phyloP scores from a whole-genome alignment of 2,113 vertebrate genomes.

The Himantopus leucocephalus region DNA sequence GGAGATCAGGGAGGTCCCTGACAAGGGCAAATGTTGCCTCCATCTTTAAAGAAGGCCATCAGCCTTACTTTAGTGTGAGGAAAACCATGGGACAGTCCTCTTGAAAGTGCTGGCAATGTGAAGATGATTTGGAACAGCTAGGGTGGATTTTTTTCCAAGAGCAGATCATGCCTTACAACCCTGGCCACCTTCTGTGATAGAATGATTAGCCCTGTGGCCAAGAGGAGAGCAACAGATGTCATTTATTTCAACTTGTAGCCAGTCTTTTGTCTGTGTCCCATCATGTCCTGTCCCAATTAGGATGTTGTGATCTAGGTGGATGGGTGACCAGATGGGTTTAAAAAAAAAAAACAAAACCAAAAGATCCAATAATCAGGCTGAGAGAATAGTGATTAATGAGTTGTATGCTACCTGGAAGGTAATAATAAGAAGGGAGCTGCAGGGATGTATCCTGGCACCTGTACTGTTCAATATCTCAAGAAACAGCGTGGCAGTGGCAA shows the following conservation, averaged over 20 bases:
- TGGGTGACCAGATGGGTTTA: neutral
- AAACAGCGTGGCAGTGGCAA: neutral
- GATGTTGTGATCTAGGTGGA: neutral
- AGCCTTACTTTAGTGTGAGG: neutral
- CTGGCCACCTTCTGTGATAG: neutral
- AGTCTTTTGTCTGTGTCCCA: neutral
- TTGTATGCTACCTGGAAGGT: neutral
- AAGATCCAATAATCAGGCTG: neutral
- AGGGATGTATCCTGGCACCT: neutral
- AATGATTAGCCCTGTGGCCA: neutral
- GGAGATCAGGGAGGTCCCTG: neutral
- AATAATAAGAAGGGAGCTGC: neutral
- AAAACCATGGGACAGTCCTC: neutral
- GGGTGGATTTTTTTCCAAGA: neutral
- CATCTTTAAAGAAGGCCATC: rapidly evolving
- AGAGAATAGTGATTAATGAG: neutral
- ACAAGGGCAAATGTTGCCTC: neutral
- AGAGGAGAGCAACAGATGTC: neutral
- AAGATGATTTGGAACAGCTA: neutral
- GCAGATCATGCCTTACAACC: neutral
- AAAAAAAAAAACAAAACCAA: neutral
- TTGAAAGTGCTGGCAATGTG: neutral
- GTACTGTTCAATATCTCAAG: neutral
- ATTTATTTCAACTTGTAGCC: neutral
- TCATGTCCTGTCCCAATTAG: neutral